These are phyloP conservation scores for Danio jaintianensis DNA, from an alignment of 2,797 vertebrate genomes.

Conservation along the genomic window DNA sequence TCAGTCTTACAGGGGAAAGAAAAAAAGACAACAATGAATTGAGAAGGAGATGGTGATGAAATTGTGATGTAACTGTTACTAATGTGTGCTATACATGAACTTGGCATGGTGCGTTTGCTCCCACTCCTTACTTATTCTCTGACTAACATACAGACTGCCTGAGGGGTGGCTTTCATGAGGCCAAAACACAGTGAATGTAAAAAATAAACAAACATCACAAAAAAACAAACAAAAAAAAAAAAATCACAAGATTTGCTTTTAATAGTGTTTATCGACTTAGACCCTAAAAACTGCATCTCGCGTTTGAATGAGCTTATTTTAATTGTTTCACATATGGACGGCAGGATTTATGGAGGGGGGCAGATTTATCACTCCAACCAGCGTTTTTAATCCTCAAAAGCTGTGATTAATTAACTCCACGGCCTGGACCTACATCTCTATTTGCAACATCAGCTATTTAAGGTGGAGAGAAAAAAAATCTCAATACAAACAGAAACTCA, in stretches of 20 bases:
- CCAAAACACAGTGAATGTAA: constrained; percentile 34
- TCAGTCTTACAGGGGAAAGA: constrained; percentile 72
- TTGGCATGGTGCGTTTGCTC: constrained; percentile 76
- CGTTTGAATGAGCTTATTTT: not conserved
- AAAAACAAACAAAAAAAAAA: too few relatives aligned
- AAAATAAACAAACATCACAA: constrained; percentile 36
- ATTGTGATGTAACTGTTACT: constrained; percentile 84
- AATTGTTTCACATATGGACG: constrained; percentile 40
- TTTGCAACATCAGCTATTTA: constrained; percentile 57
- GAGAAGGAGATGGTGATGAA: constrained; percentile 84
- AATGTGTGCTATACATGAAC: constrained; percentile 83
- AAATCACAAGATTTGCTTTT: constrained; percentile 10
- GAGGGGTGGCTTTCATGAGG: constrained; percentile 13
- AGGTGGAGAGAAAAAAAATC: constrained; percentile 4
- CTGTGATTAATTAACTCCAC: constrained; percentile 52
- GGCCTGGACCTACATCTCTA: constrained; percentile 26
- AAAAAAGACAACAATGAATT: constrained; percentile 82
- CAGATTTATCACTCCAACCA: constrained; percentile 41
- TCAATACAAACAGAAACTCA: constrained; percentile 45
- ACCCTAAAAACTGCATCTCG: not conserved
- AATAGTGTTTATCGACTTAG: constrained; percentile 4
- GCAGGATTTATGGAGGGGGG: constrained; percentile 40
- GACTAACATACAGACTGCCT: constrained; percentile 34
- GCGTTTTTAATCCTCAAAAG: constrained; percentile 44
- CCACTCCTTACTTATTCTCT: constrained; percentile 68